Base-by-base conservation (phyloP, 2,888 invertebrate genomes). In the Cantharis rufa region DNA sequence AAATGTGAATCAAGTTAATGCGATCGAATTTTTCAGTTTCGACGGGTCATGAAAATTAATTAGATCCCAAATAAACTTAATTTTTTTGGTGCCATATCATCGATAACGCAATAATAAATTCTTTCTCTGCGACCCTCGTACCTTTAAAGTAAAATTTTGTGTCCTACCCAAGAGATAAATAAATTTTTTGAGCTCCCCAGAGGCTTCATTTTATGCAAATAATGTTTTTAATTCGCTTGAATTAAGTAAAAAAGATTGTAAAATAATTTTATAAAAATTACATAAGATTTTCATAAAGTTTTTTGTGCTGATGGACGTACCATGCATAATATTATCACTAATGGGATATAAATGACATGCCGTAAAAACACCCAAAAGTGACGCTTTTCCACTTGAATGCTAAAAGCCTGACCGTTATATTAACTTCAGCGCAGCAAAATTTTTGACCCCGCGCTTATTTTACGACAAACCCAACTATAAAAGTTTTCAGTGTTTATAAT, bases 311-410 rank as follows among this genome's bases (percentile, higher is more conserved):
- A 24, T 16, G 71, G 48, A 62, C 24, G 72, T 72, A 32, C 61
- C 71, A 69, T 72, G 72, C 72, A 76, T 76, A 72, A 76, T 76
- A 69, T 76, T 63, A 27, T 24, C 76, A 69, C 76, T 76, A 76
- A 76, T 76, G 76, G 72, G 69, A 48, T 76, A 72, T 72, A 76
- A 76, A 76, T 76, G 72, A 28, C 32, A 76, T 72, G 76, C 69
- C 76, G 72, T 76, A 76, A 76, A 76, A 76, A 76, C 72, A 76
- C 16, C 48, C 64, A 69, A 72, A 69, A 75, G 69, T 68, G 24
- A 18, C 62, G 69, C 28, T 74, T 71, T 76, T 76, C 76, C 76
- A 64, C 72, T 72, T 76, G 76, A 76, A 76, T 76, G 76, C 69
- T 72, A 72, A 69, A 76, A 76, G 72, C 76, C 69, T 72, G 76